Evolutionary conservation across 1,140 invertebrate species (phyloP), one percentile per base, ranked within the genome.

Genomic region (Druon quercuslanigerum): DNA sequence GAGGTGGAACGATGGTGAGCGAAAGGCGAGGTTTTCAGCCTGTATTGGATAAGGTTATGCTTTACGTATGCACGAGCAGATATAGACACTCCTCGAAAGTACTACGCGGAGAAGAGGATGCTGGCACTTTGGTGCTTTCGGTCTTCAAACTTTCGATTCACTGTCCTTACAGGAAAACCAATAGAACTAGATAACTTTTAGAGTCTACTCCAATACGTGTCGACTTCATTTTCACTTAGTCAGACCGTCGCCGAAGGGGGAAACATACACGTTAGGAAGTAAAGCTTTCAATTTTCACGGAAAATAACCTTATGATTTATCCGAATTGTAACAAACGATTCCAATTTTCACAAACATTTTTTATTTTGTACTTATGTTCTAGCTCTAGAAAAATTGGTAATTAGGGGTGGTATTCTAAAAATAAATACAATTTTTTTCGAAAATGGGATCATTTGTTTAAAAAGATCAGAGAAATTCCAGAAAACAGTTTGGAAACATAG

Each of bases 61-160:
- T 83, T 86, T 85, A 87, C 84, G 86, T 86, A 86, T 86, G 86
- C 85, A 87, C 76, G 78, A 82, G 77, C 74, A 80, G 79, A 78
- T 82, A 78, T 73, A 56, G 76, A 79, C 77, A 77, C 80, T 85
- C 84, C 73, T 46, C 73, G 70, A 81, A 83, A 77, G 75, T 77
- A 73, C 75, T 57, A 77, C 76, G 72, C 52, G 33, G 56, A 40
- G 71, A 75, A 79, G 57, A 79, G 76, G 72, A 73, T 76, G 66
- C 76, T 79, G 73, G 70, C 51, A 50, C 74, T 75, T 76, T 71
- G 72, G 74, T 75, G 46, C 76, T 74, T 79, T 60, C 60, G 72
- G 71, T 76, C 52, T 52, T 57, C 25, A 16, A 33, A 66, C 57
- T 66, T 57, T 57, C 11, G 5, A 57, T 57, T 57, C 19, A 12